phyloP scores from a whole-genome alignment of 2,888 invertebrate genomes.

The Sarcophaga variegata region DNA sequence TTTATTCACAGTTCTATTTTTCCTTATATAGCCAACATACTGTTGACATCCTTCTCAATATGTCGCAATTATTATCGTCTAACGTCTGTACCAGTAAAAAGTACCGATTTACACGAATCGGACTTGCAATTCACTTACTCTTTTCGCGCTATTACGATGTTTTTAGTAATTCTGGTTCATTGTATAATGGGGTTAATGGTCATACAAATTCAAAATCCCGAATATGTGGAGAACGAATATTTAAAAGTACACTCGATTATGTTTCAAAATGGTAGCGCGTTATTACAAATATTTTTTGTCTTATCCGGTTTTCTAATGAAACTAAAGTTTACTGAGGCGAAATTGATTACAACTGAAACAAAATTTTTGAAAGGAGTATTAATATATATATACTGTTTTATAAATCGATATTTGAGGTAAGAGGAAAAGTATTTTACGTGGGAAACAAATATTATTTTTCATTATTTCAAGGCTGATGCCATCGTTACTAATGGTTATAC shows the following conservation, averaged over 20 bases:
- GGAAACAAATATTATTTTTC: not conserved
- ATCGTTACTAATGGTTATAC: slow-evolving; percentile 73
- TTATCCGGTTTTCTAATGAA: slow-evolving; percentile 83
- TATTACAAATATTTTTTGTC: slow-evolving; percentile 84
- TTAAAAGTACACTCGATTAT: slow-evolving; percentile 72
- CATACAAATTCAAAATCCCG: slow-evolving; percentile 75
- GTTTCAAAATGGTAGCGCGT: slow-evolving; percentile 82
- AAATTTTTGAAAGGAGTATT: slow-evolving; percentile 64
- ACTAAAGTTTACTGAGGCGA: slow-evolving; percentile 73
- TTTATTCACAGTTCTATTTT: not conserved
- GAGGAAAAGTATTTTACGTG: not conserved
- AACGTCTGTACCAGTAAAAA: slow-evolving; percentile 30
- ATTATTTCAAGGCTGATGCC: slow-evolving; percentile 73
- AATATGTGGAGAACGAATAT: slow-evolving; percentile 75
- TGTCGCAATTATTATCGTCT: slow-evolving; percentile 78
- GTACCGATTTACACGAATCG: slow-evolving; percentile 35
- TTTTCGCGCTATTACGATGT: slow-evolving; percentile 74
- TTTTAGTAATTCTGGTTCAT: slow-evolving; percentile 75
- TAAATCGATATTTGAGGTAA: slow-evolving; percentile 76
- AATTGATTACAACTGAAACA: slow-evolving; percentile 69
- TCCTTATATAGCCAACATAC: slow-evolving; percentile 4
- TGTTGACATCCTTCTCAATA: slow-evolving; percentile 76
- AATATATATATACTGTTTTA: slow-evolving; percentile 73
- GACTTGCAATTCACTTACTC: slow-evolving; percentile 77
- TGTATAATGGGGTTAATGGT: slow-evolving; percentile 74